Percentiles rank a stretch among this genome's conserved stretches.
phyloP scores from a whole-genome alignment of 2,888 invertebrate genomes.

The Cephus sareptanus region DNA sequence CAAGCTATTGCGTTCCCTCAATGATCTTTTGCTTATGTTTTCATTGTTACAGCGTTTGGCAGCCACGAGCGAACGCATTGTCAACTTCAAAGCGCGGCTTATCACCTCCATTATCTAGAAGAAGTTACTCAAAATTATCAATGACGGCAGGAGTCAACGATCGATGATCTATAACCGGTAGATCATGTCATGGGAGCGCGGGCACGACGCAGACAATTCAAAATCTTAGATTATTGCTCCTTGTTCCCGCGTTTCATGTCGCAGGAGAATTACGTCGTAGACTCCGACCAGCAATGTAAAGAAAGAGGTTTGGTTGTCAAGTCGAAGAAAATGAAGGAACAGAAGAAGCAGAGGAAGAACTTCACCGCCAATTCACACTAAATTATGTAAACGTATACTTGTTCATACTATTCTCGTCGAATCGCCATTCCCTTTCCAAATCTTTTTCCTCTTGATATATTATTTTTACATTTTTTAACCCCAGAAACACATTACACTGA shows the following conservation, averaged over 20 bases:
- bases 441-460: background rate
- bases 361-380: background rate
- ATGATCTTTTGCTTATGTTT: slow-evolving; percentile 12
- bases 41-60: slow-evolving; percentile 76
- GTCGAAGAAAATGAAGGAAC: background rate
- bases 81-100: slow-evolving; percentile 92
- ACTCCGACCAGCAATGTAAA: slow-evolving; percentile 7
- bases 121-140: background rate
- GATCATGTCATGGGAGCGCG: slow-evolving; percentile 36
- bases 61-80: slow-evolving; percentile 90
- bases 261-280: slow-evolving; percentile 2
- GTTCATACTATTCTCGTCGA: slow-evolving; percentile 11
- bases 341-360: background rate
- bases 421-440: background rate
- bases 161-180: background rate
- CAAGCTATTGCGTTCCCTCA: background rate
- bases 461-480: background rate
- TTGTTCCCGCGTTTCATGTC: slow-evolving; percentile 57
- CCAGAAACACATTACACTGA: background rate
- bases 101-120: slow-evolving; percentile 88
- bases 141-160: background rate
- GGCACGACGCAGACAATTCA: slow-evolving; percentile 56
- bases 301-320: slow-evolving; percentile 4
- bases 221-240: slow-evolving; percentile 44
- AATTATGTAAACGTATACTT: background rate